Evolutionary conservation across 2,113 vertebrate species (phyloP).

Genomic region (Epinephelus lanceolatus): DNA sequence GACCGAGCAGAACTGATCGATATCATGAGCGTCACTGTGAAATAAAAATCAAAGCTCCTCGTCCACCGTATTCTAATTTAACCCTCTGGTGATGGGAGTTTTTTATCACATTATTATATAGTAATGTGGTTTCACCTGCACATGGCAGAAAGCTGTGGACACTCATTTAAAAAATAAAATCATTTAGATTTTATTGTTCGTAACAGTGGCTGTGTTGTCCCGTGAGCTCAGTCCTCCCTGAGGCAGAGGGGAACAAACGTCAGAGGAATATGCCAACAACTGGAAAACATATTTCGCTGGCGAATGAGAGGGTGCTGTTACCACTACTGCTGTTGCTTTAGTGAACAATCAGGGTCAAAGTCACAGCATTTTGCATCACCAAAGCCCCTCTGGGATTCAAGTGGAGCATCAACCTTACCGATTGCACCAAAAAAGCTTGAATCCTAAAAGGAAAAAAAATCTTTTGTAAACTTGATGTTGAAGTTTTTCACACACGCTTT

Average conservation of each 20-base stretch:
- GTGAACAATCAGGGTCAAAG: slow-evolving; percentile 54
- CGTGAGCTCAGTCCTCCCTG: slow-evolving; percentile 32
- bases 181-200: slow-evolving; percentile 45
- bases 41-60: slow-evolving; percentile 16
- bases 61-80: neutral
- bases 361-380: slow-evolving; percentile 20
- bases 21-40: slow-evolving; percentile 35
- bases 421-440: slow-evolving; percentile 10
- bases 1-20: slow-evolving; percentile 51
- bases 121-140: neutral
- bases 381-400: slow-evolving; percentile 7
- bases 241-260: slow-evolving; percentile 53
- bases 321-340: slow-evolving; percentile 39
- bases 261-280: slow-evolving; percentile 53
- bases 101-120: slow-evolving; percentile 1
- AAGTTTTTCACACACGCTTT: slow-evolving; percentile 20
- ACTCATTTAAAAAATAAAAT: slow-evolving; percentile 49
- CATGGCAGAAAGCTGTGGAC: slow-evolving; percentile 7
- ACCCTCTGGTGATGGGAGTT: neutral
- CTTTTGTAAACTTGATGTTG: slow-evolving; percentile 33
- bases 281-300: slow-evolving; percentile 54
- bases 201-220: slow-evolving; percentile 35
- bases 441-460: neutral
- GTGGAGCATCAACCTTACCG: neutral
- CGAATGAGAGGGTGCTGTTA: slow-evolving; percentile 32